phyloP scores from a whole-genome alignment of 1,140 invertebrate species.

The Pachypeltis micranthus region DNA sequence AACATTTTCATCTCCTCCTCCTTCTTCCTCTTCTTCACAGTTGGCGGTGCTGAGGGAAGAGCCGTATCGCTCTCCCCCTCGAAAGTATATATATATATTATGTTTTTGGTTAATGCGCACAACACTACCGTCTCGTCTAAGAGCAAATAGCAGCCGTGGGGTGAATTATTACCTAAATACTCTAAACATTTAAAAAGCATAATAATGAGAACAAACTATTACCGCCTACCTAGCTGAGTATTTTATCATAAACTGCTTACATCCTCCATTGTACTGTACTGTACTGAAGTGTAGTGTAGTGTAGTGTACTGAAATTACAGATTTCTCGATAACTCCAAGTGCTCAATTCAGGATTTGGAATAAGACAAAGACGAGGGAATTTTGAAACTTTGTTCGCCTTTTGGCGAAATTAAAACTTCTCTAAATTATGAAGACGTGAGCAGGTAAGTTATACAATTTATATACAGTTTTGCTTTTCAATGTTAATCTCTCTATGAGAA shows the following conservation, averaged over 20 bases:
- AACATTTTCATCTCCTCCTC: background rate
- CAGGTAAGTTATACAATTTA: constrained; percentile 3
- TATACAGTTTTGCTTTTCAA: background rate
- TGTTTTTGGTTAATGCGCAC: no score
- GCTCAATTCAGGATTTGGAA: no score
- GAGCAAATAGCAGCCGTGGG: no score
- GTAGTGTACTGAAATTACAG: background rate
- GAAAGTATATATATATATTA: no score
- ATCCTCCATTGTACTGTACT: background rate
- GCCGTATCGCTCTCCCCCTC: no score
- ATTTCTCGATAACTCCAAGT: no score
- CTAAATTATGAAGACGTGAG: constrained; percentile 4
- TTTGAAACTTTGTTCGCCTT: background rate
- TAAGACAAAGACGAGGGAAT: background rate
- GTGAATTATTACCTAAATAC: no score
- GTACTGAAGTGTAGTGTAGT: background rate
- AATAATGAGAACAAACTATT: no score
- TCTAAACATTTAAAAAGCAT: no score
- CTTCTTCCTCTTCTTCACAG: background rate
- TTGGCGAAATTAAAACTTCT: background rate
- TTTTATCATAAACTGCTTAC: background rate
- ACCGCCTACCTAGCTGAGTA: no score
- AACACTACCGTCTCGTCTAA: no score
- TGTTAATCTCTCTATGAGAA: background rate
- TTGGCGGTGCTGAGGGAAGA: no score